Evolutionary conservation across 2,888 invertebrate species (phyloP), one percentile per base, ranked within the genome.

Genomic region (Drosophila helvetica): DNA sequence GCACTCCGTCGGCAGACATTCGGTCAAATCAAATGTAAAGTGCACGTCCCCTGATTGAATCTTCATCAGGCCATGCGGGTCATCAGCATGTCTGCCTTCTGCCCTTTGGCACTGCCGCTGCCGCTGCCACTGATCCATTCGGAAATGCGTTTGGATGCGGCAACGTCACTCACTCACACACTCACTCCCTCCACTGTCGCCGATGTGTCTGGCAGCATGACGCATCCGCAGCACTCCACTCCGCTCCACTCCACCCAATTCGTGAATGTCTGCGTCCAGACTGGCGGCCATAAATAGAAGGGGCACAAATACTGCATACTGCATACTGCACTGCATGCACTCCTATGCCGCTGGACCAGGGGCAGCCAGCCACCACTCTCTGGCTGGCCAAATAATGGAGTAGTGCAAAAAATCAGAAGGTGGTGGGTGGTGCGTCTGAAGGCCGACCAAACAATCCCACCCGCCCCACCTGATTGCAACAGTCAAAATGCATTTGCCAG

Each of bases 191-290:
- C 27, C 60, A 54, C 38, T 43, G 83, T 68, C 79, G 85, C 80
- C 80, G 69, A 66, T 82, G 79, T 82, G 82, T 87, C 86, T 83
- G 88, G 86, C 72, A 66, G 86, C 79, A 75, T 85, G 86, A 85
- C 86, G 79, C 83, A 22, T 22, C 22, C 22, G 22, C 22, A 22
- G 22, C 22, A 22, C 22, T 22, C 22, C 4, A 22, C 22, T 22
- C 22, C 4, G 5, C 0, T 22, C 22, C 55, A 50, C 81, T 54
- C 27, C 51, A 62, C 45, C 30, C 33, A 50, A 33, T 9, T 51
- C 52, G 50, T 53, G 48, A 66, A 70, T 54, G 43, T 48, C 27
- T 69, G 74, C 79, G 68, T 70, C 72, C 85, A 87, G 81, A 87
- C 82, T 81, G 38, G 38, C n/a, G 15, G 81, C 77, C 87, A 78